Evolutionary conservation across 2,888 invertebrate species (phyloP).

Genomic region (Papilio elwesi): DNA sequence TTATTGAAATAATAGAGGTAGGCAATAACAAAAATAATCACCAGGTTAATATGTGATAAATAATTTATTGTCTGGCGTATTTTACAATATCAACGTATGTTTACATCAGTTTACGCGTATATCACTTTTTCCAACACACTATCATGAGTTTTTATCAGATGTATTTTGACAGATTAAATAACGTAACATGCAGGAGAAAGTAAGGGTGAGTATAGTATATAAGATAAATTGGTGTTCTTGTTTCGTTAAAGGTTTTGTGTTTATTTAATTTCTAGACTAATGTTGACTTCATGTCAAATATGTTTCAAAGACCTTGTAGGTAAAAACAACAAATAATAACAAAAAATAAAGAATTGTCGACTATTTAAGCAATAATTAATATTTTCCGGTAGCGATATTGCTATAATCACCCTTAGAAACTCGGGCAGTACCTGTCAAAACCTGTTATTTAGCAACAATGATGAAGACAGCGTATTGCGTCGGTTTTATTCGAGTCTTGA

Average conservation of each 20-base stretch:
- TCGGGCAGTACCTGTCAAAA: not conserved
- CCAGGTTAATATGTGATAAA: conserved; percentile 79
- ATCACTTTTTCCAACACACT: conserved; percentile 48
- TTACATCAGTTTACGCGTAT: conserved; percentile 66
- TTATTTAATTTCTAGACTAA: no score
- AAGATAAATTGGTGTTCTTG: no score
- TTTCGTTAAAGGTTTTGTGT: no score
- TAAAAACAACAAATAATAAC: no score
- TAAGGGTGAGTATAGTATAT: conserved; percentile 20
- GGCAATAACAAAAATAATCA: conserved; percentile 28
- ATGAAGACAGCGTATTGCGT: conserved; percentile 41
- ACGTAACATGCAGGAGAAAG: conserved; percentile 29
- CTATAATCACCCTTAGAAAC: conserved; percentile 28
- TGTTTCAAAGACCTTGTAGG: no score
- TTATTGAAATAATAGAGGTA: conserved; percentile 38
- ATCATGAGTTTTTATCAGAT: conserved; percentile 45
- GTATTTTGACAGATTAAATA: conserved; percentile 37
- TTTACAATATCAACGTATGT: conserved; percentile 83
- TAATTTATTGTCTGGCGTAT: conserved; percentile 85
- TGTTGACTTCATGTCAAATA: no score
- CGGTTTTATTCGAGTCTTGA: conserved; percentile 66
- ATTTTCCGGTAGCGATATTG: not conserved
- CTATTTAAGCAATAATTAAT: no score
- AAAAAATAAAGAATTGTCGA: not conserved
- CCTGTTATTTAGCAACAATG: conserved; percentile 14